Base-by-base conservation (phyloP, 2,113 vertebrate species). In the Marmota monax region DNA sequence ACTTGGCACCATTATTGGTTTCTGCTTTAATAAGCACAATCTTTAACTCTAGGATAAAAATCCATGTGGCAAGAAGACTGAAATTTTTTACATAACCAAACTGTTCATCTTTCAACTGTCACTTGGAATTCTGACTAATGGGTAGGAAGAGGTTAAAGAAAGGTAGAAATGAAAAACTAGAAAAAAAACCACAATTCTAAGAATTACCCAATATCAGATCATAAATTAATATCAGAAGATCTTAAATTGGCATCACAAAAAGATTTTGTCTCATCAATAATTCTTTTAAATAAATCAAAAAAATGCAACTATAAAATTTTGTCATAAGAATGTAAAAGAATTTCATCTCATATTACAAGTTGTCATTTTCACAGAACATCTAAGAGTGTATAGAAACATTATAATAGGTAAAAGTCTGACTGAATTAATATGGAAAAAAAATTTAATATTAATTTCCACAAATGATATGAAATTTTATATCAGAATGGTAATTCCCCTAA, bases 21-120 rank as follows among this genome's bases (percentile, higher is more conserved):
- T 92, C 67, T 86, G 53, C 37, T 91, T 94, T 61, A 88, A 1
- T 27, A 94, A 90, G 4, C 34, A 76, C 70, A 83, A 89, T 63
- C 32, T 90, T 45, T 77, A 88, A 37, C 61, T 84, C 77, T 74
- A 77, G 10, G 34, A 90, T 89, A 87, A 95, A 96, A 96, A 94
- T 74, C 61, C 86, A 80, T 72, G 56, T 70, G 34, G 73, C 27
- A 86, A 84, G 92, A 72, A 25, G 13, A 84, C 58, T 78, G 48
- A 84, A 67, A 23, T 39, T 77, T 45, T 83, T 90, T 76, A 87
- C 9, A 51, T 53, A 97, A 95, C 77, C 90, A 76, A 95, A 96
- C 96, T 94, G 97, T 84, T 96, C 37, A 82, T 85, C 51, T 94
- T 73, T 94, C 91, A 98, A 97, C 95, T 97, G 97, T 70, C 96